Conservation (phyloP, 2,888 invertebrate genomes). For the Ptychoptera albimana region DNA sequence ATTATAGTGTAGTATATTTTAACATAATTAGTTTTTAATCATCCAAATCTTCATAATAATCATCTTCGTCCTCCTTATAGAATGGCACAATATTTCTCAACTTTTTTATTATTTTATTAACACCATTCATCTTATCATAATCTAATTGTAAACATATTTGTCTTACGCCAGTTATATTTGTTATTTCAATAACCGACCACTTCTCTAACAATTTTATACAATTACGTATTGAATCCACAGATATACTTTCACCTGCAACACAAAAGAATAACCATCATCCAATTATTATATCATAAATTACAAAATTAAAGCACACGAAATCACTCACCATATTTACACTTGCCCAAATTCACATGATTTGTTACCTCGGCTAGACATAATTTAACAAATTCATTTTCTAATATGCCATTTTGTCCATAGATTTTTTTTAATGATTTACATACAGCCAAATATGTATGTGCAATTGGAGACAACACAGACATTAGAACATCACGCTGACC, state of each 20-base stretch:
- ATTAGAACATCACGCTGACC: conserved; percentile 37
- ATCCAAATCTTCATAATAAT: no score
- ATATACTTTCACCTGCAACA: conserved; percentile 67
- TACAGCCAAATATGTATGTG: conserved; percentile 58
- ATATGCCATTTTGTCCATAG: conserved; percentile 33
- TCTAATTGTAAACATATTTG: conserved; percentile 19
- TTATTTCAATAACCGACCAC: conserved; percentile 58
- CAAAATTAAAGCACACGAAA: no score
- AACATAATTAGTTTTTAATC: no score
- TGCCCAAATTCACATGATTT: conserved; percentile 39
- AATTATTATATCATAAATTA: no score
- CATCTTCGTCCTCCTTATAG: no score
- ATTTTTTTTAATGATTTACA: conserved; percentile 40
- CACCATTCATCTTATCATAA: no score
- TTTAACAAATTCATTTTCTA: conserved; percentile 51
- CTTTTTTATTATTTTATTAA: no score
- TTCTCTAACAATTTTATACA: conserved; percentile 66
- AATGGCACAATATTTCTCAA: no score
- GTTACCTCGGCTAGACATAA: conserved; percentile 49
- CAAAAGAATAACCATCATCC: conserved; percentile 11
- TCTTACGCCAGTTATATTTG: conserved; percentile 28
- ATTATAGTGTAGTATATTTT: no score
- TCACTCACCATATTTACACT: conserved; percentile 43
- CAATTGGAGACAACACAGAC: conserved; percentile 48
- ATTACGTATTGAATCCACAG: conserved; percentile 73